Conservation (phyloP, 2,113 vertebrate species). For the Gulo gulo region DNA sequence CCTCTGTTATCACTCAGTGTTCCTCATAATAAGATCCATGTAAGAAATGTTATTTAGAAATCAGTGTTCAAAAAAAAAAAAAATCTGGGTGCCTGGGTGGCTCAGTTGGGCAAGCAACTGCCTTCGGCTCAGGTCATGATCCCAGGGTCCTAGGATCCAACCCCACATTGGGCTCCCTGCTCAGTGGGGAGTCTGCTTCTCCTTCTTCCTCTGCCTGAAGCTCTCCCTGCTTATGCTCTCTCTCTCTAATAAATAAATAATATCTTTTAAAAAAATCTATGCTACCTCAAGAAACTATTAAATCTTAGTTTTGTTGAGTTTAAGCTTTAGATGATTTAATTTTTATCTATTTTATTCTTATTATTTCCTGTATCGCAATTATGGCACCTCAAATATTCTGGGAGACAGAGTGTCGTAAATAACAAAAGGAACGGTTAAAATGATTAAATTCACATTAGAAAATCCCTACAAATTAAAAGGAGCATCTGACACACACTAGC, state of each 20-base stretch:
- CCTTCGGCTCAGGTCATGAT: not conserved
- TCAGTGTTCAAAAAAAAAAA: not conserved
- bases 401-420: not conserved
- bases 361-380: not conserved
- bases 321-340: not conserved
- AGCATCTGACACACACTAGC: not conserved
- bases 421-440: slow-evolving; percentile 17
- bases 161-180: not conserved
- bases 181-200: not conserved
- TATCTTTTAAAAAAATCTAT: not conserved
- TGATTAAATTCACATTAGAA: not conserved
- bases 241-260: not conserved
- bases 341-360: not conserved
- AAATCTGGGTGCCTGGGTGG: not conserved
- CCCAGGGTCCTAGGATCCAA: not conserved
- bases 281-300: not conserved
- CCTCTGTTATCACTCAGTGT: not conserved
- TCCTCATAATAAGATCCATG: not conserved
- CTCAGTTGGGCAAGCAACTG: not conserved
- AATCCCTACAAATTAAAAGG: not conserved
- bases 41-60: not conserved
- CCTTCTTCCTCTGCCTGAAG: not conserved
- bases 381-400: not conserved
- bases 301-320: not conserved
- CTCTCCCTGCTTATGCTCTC: not conserved